Percentiles rank a stretch among this genome's conserved stretches.
Evolutionary conservation across 2,888 invertebrate species (phyloP).

Genomic region (Alloscopus bannaensis): DNA sequence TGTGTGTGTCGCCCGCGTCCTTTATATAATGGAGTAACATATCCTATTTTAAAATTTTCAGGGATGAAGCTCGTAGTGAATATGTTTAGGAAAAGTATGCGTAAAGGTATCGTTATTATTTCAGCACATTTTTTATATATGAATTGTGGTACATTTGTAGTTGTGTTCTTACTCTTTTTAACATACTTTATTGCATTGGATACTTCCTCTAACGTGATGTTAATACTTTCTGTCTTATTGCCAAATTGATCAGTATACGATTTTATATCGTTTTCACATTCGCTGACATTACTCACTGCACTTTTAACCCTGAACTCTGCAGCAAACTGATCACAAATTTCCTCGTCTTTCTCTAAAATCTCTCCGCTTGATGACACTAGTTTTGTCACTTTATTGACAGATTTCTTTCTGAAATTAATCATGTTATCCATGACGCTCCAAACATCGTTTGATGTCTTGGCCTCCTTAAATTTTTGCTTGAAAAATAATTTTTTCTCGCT

Average conservation of each 20-base stretch:
- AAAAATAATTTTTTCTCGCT: constrained; percentile 9
- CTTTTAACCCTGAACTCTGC: no score
- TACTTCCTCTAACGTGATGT: not conserved
- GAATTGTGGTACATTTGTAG: not conserved
- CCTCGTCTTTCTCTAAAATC: no score
- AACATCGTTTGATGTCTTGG: not conserved
- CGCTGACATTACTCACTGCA: no score
- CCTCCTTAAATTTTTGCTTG: not conserved
- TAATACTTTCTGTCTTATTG: not conserved
- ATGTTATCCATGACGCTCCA: constrained; percentile 25
- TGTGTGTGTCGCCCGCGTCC: not conserved
- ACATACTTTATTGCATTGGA: not conserved
- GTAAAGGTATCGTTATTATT: not conserved
- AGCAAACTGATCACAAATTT: no score
- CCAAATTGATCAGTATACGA: no score
- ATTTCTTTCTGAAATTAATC: constrained; percentile 21
- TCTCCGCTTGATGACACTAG: no score
- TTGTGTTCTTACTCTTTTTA: not conserved
- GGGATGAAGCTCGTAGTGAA: not conserved
- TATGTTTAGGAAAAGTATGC: not conserved
- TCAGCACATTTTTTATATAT: not conserved
- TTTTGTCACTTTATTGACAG: not conserved
- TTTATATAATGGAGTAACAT: not conserved
- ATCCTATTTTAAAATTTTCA: not conserved
- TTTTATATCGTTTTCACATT: no score